Base-by-base conservation (phyloP, 2,113 vertebrate species). In the Vulpes ferrilata region DNA sequence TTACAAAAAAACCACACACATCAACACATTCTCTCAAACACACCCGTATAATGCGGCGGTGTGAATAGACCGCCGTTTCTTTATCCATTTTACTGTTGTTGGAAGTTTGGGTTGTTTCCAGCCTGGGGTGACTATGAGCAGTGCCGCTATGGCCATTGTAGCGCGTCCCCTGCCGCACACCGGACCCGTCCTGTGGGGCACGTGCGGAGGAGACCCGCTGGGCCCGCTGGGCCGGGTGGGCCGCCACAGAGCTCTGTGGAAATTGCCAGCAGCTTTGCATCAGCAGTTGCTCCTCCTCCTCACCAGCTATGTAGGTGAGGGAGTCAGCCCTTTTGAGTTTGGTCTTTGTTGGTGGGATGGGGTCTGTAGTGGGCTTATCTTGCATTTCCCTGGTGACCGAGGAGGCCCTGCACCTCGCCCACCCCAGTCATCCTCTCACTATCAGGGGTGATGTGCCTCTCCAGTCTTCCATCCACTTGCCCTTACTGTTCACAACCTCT, bases 241-340 rank as follows among this genome's bases (percentile, higher is more conserved):
- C 20, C 16, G 2, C 22, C n/a, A 5, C 6, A 12, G 0, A 2
- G 43, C 74, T 81, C 25, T 11, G 55, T 25, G 13, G 74, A 51
- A 64, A 55, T 8, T 4, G 19, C 55, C 43, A 27, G 73, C 22
- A 27, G 38, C 73, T 48, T 53, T 9, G 30, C 38, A 1, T 43
- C 35, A 2, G 87, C 51, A 43, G 51, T 2, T 8, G 16, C 15
- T 27, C 23, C 11, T 59, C 32, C 17, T 78, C 53, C 71, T 71
- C 0, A 2, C 7, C 88, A 25, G 10, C 55, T 17, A 43, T 73
- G 25, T 15, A 9, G 43, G 43, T 43, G 43, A 43, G 43, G 43
- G 20, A 6, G 43, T 81, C 2, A 0, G 65, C 51, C 43, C 25
- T 82, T 62, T 53, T 6, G 19, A 30, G n/a, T 81, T 30, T n/a